A percentile compares a stretch with the other conserved stretches of the same genome.
Conservation (phyloP, 2,797 vertebrate genomes). For the Pseudomugil gertrudae region DNA sequence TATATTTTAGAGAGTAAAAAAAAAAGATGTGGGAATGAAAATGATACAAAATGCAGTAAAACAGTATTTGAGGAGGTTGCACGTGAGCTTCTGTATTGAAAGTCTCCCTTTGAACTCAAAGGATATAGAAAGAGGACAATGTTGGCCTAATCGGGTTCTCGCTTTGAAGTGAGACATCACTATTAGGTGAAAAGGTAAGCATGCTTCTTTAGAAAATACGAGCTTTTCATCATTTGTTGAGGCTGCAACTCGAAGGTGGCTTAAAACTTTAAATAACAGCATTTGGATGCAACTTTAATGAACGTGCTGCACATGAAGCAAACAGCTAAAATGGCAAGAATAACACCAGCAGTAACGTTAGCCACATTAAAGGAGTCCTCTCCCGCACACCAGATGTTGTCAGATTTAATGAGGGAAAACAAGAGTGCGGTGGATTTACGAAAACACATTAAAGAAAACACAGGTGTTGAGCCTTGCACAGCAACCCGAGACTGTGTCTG, state of each 20-base stretch:
- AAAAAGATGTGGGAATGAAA: slow-evolving; percentile 67
- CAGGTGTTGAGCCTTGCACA: slow-evolving; percentile 70
- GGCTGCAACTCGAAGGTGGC: slow-evolving; percentile 75
- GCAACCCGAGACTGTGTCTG: slow-evolving; percentile 26
- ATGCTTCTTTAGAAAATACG: slow-evolving; percentile 83
- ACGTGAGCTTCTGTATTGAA: slow-evolving; percentile 83
- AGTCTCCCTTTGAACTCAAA: slow-evolving; percentile 85
- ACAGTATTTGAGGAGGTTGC: slow-evolving; percentile 80
- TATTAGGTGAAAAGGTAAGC: slow-evolving; percentile 86
- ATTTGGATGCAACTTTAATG: slow-evolving; percentile 71
- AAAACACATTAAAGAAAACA: slow-evolving; percentile 73
- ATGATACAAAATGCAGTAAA: slow-evolving; percentile 83
- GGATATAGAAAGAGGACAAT: slow-evolving; percentile 86
- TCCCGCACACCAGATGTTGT: slow-evolving; percentile 76
- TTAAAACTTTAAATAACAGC: slow-evolving; percentile 72
- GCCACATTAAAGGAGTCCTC: slow-evolving; percentile 82
- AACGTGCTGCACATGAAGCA: slow-evolving; percentile 71
- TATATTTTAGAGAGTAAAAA: slow-evolving; percentile 45
- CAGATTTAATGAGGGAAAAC: slow-evolving; percentile 81
- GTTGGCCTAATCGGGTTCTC: slow-evolving; percentile 82
- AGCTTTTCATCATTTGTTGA: slow-evolving; percentile 83
- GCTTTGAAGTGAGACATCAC: slow-evolving; percentile 87
- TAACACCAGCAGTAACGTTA: slow-evolving; percentile 71
- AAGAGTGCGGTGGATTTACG: slow-evolving; percentile 71
- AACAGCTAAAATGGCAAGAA: slow-evolving; percentile 78